These are phyloP conservation scores for Batillaria attramentaria DNA, from an alignment of 1,140 invertebrate species.

Conservation along the genomic window DNA sequence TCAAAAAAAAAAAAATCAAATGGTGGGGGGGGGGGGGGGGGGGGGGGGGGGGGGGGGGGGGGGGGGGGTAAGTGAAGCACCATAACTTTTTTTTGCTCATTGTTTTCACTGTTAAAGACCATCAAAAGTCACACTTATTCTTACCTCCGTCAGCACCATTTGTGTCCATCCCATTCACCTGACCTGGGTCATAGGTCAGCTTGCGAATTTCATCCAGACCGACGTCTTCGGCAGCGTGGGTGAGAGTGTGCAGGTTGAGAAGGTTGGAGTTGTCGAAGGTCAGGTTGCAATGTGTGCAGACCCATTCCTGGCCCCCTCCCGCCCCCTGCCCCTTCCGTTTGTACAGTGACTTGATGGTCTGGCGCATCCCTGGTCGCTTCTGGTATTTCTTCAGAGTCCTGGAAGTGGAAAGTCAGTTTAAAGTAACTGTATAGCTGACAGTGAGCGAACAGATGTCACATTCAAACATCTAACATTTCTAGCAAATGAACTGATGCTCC, in stretches of 20 bases:
- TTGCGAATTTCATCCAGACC: constrained; percentile 59
- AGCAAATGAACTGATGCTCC: too few relatives aligned
- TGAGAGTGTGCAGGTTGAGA: constrained; percentile 75
- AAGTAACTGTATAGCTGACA: not conserved
- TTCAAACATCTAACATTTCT: too few relatives aligned
- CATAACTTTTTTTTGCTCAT: too few relatives aligned
- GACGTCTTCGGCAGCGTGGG: constrained; percentile 73
- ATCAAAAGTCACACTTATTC: not conserved
- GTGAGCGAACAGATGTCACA: not conserved
- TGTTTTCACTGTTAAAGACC: too few relatives aligned
- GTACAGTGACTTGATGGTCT: constrained; percentile 65
- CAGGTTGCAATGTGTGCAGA: constrained; percentile 76
- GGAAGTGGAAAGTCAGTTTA: too few relatives aligned
- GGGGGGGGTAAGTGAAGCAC: too few relatives aligned
- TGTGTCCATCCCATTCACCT: constrained; percentile 8
- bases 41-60: too few relatives aligned
- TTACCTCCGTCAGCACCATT: not conserved
- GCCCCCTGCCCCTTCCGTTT: constrained; percentile 60
- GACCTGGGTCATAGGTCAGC: constrained; percentile 35
- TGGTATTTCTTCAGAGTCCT: constrained; percentile 68
- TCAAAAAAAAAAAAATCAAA: not conserved
- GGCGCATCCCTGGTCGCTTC: constrained; percentile 55
- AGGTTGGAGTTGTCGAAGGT: constrained; percentile 75
- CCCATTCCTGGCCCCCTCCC: constrained; percentile 73
- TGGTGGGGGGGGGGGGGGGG: too few relatives aligned